Evolutionary conservation across 1,140 invertebrate genomes (phyloP).

Genomic region (Drosophila guanche): DNA sequence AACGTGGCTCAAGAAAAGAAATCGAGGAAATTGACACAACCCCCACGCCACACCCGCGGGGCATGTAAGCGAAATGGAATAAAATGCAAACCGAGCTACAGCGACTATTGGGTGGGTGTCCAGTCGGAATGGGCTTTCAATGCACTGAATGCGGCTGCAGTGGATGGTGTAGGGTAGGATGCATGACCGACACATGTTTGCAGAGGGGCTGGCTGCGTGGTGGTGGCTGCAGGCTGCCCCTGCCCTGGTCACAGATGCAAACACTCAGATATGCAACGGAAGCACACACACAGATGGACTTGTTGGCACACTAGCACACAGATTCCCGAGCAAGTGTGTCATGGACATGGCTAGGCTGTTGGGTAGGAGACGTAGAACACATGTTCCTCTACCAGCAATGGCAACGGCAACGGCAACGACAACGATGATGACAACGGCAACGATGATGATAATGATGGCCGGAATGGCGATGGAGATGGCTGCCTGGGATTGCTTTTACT

Average conservation of each 20-base stretch:
- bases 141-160: conserved; percentile 38
- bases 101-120: conserved; percentile 45
- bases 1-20: conserved; percentile 61
- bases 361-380: conserved; percentile 16
- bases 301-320: conserved; percentile 18
- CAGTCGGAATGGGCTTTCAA: conserved; percentile 67
- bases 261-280: conserved; percentile 76
- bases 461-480: conserved; percentile 27
- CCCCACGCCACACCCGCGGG: neutral
- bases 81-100: conserved; percentile 3
- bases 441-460: conserved; percentile 37
- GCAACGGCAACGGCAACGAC: conserved; percentile 19
- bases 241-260: conserved; percentile 59
- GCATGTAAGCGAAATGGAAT: neutral
- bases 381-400: conserved; percentile 27
- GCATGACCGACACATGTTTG: conserved; percentile 31
- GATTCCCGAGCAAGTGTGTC: conserved; percentile 63
- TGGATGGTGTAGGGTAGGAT: neutral
- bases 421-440: conserved; percentile 49
- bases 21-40: conserved; percentile 28
- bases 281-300: conserved; percentile 37
- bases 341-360: conserved; percentile 63
- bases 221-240: neutral
- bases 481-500: conserved; percentile 61
- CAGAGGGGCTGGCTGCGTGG: neutral